Evolutionary conservation across 2,797 vertebrate species (phyloP), one percentile per base, ranked within the genome.

Genomic region (Columba guinea): DNA sequence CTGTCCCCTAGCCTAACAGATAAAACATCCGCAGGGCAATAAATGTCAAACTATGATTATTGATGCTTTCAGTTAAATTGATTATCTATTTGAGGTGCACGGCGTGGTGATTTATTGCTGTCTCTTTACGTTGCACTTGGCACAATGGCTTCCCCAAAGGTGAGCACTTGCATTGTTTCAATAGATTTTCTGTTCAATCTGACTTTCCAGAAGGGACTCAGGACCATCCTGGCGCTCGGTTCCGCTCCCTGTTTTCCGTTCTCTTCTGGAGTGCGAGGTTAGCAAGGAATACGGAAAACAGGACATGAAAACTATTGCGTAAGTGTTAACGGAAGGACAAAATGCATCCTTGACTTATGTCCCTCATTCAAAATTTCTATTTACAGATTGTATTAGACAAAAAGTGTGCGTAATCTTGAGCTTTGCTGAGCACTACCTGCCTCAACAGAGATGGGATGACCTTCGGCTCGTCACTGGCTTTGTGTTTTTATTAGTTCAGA

Each of bases 31-130:
- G 89, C 97, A 97, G 97, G 96, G 98, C 97, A 98, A 99, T 99
- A 99, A 99, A 99, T 95, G 99, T 99, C 99, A 98, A 97, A 97
- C 97, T 94, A 97, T 87, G 97, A 96, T 99, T 99, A 99, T 99
- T 99, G 98, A 99, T 99, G 98, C 97, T 98, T 98, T 98, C 98
- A 98, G 98, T 98, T 98, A 98, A 98, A 99, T 99, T 98, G 99
- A 99, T 99, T 98, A 99, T 98, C 98, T 98, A 98, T 98, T 98
- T 97, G 97, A 97, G 97, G 97, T 82, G 97, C 91, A 97, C 84
- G 95, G 97, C 93, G 68, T 65, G 63, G 96, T 98, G 98, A 98
- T 98, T 98, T 97, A 98, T 95, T 48, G 95, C 96, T 68, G 94
- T 97, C 98, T 97, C 97, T 97, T 97, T 98, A 95, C 71, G 87